A percentile compares a stretch with the other conserved stretches of the same genome.
Conservation (phyloP, 2,797 vertebrate species). For the Myiothlypis coronata region DNA sequence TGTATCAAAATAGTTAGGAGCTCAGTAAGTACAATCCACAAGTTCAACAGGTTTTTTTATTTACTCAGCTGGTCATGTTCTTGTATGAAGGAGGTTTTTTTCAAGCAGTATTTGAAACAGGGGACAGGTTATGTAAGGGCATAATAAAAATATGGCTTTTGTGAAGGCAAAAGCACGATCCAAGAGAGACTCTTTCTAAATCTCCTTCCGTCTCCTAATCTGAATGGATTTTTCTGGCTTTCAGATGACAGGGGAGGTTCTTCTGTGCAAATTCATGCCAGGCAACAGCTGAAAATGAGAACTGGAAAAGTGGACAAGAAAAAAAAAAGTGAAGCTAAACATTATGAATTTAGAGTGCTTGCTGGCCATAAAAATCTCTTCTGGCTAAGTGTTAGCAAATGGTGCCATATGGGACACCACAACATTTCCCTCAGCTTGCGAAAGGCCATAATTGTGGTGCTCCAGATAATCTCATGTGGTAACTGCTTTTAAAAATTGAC, state of each 20-base stretch:
- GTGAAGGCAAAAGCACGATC: constrained; percentile 11
- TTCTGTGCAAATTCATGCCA: background rate
- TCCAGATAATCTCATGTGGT: constrained; percentile 37
- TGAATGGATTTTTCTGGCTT: constrained; percentile 31
- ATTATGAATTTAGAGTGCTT: background rate
- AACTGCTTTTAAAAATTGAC: constrained; percentile 17
- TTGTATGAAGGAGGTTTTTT: background rate
- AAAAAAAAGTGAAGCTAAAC: background rate
- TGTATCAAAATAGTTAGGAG: constrained; percentile 38
- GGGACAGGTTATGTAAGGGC: constrained; percentile 58
- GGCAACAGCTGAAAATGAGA: constrained; percentile 9
- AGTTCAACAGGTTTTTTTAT: constrained; percentile 56
- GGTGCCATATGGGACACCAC: constrained; percentile 50
- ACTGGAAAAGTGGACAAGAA: background rate
- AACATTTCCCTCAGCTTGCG: constrained; percentile 37
- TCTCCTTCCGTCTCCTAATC: constrained; percentile 25
- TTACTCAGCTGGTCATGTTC: constrained; percentile 63
- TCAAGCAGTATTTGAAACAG: constrained; percentile 21
- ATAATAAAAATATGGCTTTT: constrained; percentile 42
- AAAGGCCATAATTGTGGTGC: constrained; percentile 53
- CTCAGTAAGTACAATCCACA: constrained; percentile 22
- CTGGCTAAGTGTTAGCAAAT: constrained; percentile 48
- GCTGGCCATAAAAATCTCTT: constrained; percentile 33
- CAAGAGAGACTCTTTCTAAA: constrained; percentile 41
- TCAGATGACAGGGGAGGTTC: background rate